phyloP scores from a whole-genome alignment of 2,113 vertebrate species.

The Nibea albiflora region DNA sequence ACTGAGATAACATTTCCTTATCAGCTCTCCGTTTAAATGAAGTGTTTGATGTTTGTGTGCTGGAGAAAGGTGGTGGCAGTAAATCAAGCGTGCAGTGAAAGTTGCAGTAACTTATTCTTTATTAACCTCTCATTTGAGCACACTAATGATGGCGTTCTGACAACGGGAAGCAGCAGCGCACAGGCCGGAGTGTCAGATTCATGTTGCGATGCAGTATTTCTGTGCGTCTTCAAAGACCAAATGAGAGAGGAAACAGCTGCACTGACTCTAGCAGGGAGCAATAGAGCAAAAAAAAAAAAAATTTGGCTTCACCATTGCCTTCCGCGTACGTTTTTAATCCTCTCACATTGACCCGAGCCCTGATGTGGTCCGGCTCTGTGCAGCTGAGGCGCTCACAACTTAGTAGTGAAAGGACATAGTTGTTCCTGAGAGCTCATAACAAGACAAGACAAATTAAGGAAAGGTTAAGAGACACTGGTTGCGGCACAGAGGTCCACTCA shows the following conservation, averaged over 20 bases:
- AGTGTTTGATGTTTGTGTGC: conserved; percentile 70
- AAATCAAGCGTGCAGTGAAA: conserved; percentile 71
- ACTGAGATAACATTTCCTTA: conserved; percentile 75
- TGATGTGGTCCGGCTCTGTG: conserved; percentile 24
- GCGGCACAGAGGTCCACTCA: conserved; percentile 76
- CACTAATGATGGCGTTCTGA: conserved; percentile 64
- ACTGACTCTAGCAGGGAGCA: conserved; percentile 67
- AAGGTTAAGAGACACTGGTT: conserved; percentile 78
- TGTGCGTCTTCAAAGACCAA: conserved; percentile 82
- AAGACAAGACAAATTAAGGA: conserved; percentile 81
- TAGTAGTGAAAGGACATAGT: conserved; percentile 58
- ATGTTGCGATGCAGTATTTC: conserved; percentile 82
- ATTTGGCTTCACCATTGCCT: conserved; percentile 11
- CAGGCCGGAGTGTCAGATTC: conserved; percentile 82
- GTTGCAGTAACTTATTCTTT: conserved; percentile 70
- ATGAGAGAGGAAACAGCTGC: conserved; percentile 84
- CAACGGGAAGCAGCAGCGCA: conserved; percentile 88
- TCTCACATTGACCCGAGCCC: not conserved
- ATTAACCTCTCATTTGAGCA: conserved; percentile 56
- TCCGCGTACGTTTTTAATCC: not conserved
- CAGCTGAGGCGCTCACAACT: conserved; percentile 12
- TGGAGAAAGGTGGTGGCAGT: conserved; percentile 58
- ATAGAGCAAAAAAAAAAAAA: conserved; percentile 11
- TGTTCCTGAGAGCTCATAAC: conserved; percentile 75
- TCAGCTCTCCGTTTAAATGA: conserved; percentile 68